Evolutionary conservation across 1,140 invertebrate species (phyloP).

Genomic region (Drosophila nigrodunni): DNA sequence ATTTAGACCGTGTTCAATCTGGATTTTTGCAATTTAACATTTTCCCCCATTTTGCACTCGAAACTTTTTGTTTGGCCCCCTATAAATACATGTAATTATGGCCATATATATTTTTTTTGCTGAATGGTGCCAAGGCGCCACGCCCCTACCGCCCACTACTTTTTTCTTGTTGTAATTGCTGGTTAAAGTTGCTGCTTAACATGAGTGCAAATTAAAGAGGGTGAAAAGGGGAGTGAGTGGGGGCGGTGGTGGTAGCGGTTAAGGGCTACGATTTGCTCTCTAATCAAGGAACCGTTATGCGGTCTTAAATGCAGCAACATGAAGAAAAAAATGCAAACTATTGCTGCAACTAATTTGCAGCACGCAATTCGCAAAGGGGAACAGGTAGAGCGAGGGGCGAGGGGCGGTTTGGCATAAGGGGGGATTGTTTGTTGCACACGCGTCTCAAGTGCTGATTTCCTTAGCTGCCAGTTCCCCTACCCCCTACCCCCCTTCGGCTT

Average conservation of each 20-base stretch:
- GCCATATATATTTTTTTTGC: neutral
- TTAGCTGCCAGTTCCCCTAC: conserved; percentile 26
- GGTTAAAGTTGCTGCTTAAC: conserved; percentile 57
- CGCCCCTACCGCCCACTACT: conserved; percentile 27
- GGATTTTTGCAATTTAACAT: too few relatives aligned
- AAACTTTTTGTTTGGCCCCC: neutral
- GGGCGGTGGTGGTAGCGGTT: conserved; percentile 7
- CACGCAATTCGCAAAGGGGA: conserved; percentile 62
- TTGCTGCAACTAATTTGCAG: conserved; percentile 63
- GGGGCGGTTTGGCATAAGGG: too few relatives aligned
- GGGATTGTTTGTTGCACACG: conserved; percentile 33
- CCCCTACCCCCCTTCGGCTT: conserved; percentile 21
- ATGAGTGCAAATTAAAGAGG: conserved; percentile 43
- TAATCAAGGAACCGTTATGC: conserved; percentile 55
- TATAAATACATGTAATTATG: neutral
- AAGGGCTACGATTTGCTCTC: conserved; percentile 3
- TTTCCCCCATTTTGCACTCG: neutral
- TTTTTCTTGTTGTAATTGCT: conserved; percentile 48
- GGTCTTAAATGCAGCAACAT: neutral
- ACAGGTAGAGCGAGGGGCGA: neutral
- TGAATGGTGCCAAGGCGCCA: conserved; percentile 40
- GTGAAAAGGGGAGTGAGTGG: too few relatives aligned
- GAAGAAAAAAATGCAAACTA: conserved; percentile 16
- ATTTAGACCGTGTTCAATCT: too few relatives aligned
- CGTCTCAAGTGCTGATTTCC: conserved; percentile 77